Conservation (phyloP, 2,113 vertebrate genomes). For the Struthio camelus region DNA sequence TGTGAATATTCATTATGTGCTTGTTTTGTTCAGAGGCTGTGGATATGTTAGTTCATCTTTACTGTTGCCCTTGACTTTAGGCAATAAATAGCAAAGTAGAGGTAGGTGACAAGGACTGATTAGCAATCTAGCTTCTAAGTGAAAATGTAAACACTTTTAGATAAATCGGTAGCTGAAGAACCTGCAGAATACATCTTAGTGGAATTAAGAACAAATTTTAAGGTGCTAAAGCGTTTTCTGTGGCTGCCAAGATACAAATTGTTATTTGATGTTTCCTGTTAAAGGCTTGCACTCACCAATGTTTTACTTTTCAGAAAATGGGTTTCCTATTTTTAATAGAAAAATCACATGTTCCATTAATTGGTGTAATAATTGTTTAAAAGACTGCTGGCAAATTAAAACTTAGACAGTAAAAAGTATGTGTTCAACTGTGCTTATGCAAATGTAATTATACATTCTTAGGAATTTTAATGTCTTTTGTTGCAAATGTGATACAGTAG, state of each 20-base stretch:
- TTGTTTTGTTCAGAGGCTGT: conserved; percentile 32
- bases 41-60: conserved; percentile 52
- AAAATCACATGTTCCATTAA: neutral
- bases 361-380: neutral
- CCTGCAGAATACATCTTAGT: conserved; percentile 1
- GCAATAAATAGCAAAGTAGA: conserved; percentile 65
- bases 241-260: neutral
- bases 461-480: neutral
- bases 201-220: conserved; percentile 20
- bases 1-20: conserved; percentile 32
- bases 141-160: conserved; percentile 30
- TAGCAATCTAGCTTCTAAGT: conserved; percentile 42
- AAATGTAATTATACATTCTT: neutral
- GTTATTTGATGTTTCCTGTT: neutral
- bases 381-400: neutral
- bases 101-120: conserved; percentile 69
- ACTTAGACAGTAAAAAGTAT: neutral
- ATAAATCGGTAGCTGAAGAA: conserved; percentile 45
- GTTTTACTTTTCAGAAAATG: neutral
- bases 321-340: neutral
- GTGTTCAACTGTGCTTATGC: neutral
- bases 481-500: neutral
- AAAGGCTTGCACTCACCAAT: neutral
- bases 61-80: conserved; percentile 66
- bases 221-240: conserved; percentile 20